Conservation (phyloP, 2,888 invertebrate genomes). For the Clusia tigrina region DNA sequence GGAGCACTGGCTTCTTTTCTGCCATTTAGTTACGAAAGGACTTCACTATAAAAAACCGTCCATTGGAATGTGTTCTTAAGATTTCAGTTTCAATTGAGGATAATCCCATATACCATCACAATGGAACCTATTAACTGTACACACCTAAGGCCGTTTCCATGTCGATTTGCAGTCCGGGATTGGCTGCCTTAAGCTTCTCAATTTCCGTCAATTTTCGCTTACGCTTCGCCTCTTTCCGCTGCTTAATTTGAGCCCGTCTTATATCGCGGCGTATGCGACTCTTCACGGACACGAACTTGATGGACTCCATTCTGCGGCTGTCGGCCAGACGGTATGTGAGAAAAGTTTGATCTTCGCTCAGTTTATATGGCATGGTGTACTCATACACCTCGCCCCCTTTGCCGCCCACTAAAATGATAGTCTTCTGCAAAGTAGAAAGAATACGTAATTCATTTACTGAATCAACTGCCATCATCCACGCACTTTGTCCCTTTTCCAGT, state of each 20-base stretch:
- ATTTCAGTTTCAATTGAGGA: too few relatives aligned
- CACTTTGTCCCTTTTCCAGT: slow-evolving; percentile 70
- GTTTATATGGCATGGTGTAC: slow-evolving; percentile 64
- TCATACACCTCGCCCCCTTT: slow-evolving; percentile 68
- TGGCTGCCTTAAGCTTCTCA: slow-evolving; percentile 67
- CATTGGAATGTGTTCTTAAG: not conserved
- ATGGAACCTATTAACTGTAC: slow-evolving; percentile 30
- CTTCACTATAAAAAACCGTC: not conserved
- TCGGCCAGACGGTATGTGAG: slow-evolving; percentile 51
- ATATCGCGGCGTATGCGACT: slow-evolving; percentile 69
- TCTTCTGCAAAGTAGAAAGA: not conserved
- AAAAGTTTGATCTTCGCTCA: slow-evolving; percentile 64
- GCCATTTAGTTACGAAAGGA: too few relatives aligned
- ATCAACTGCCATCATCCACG: slow-evolving; percentile 5
- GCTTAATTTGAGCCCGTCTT: slow-evolving; percentile 68
- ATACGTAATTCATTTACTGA: not conserved
- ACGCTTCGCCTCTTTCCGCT: slow-evolving; percentile 66
- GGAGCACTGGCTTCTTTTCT: too few relatives aligned
- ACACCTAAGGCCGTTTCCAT: slow-evolving; percentile 71
- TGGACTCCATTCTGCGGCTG: slow-evolving; percentile 53
- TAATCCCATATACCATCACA: too few relatives aligned
- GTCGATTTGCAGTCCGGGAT: slow-evolving; percentile 70
- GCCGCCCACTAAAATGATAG: slow-evolving; percentile 67
- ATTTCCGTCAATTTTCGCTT: slow-evolving; percentile 69
- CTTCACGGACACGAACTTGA: slow-evolving; percentile 70